Evolutionary conservation across 2,888 invertebrate species (phyloP).

Genomic region (Dicroscelio sp.): DNA sequence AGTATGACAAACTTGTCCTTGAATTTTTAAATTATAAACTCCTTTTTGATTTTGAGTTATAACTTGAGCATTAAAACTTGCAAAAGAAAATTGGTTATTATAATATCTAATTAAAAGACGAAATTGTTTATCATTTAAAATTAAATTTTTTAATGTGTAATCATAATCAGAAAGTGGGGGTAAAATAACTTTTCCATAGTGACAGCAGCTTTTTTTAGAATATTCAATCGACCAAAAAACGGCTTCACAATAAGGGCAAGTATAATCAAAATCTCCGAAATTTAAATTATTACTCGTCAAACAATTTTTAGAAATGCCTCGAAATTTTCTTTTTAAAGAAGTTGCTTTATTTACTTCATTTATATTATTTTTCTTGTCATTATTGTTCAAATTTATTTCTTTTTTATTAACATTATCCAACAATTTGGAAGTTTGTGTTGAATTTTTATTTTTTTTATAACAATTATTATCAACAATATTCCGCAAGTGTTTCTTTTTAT

Average conservation of each 20-base stretch:
- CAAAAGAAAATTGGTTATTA: slow-evolving; percentile 39
- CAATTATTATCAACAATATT: not conserved
- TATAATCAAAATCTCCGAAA: slow-evolving; percentile 9
- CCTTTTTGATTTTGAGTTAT: not conserved
- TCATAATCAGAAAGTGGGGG: slow-evolving; percentile 18
- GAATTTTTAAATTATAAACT: slow-evolving; percentile 43
- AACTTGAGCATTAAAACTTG: slow-evolving; percentile 35
- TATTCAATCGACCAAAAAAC: slow-evolving; percentile 13
- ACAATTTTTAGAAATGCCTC: not conserved
- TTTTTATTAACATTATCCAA: not conserved
- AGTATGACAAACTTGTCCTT: slow-evolving; percentile 34
- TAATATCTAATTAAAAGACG: slow-evolving; percentile 21
- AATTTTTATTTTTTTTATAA: not conserved
- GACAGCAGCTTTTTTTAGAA: slow-evolving; percentile 28
- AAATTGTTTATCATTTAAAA: slow-evolving; percentile 25
- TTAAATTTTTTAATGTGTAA: slow-evolving; percentile 2
- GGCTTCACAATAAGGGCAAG: slow-evolving; percentile 19
- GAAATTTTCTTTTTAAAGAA: not conserved
- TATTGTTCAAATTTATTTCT: not conserved
- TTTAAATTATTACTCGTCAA: not conserved
- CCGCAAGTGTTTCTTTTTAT: not conserved
- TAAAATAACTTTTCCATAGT: slow-evolving; percentile 22
- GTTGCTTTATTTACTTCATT: not conserved
- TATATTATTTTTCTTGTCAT: not conserved
- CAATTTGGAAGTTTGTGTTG: not conserved